Base-by-base conservation (phyloP, 2,797 vertebrate species). In the Loriculus beryllinus region DNA sequence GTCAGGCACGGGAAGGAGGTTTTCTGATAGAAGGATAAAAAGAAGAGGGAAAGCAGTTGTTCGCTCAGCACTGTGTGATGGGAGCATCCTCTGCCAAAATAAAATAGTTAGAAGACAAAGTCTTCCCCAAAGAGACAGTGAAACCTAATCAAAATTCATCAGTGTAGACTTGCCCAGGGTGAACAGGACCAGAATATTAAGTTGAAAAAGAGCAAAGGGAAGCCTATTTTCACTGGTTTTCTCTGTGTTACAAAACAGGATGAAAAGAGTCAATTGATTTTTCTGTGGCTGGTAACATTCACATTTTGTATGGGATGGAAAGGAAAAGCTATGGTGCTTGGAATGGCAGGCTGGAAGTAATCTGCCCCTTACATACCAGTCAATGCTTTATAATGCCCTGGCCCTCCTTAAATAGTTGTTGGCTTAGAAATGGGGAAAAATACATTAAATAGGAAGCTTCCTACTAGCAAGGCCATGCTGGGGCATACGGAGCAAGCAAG, bases 91-190 rank as follows among this genome's bases (percentile, higher is more conserved):
- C 68, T 88, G 94, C 88, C 83, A 64, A 35, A 45, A 75, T 64
- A 80, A 84, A 79, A 80, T 16, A 54, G n/a, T 57, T 79, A 25
- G 63, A 90, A 94, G 82, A 93, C 64, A 88, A 60, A 80, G 72
- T 71, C 81, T 64, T 93, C 90, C 94, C 88, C 51, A 70, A 86
- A 92, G 67, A 82, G 56, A 12, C 59, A 42, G 26, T 19, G 92
- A 94, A 91, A 74, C 64, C 81, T 90, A 63, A 88, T 88, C 94
- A 86, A 72, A 69, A 88, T 70, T 77, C 57, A 81, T 92, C 82
- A 76, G 63, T 12, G 72, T 72, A 47, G 85, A 20, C 74, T 72
- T 42, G 69, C 42, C 65, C 21, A 9, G 71, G 79, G 54, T 2
- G 7, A 78, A 57, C 79, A 72, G 89, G 47, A 90, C 20, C 77